phyloP scores from a whole-genome alignment of 2,797 vertebrate genomes.

The Pelobates cultripes region DNA sequence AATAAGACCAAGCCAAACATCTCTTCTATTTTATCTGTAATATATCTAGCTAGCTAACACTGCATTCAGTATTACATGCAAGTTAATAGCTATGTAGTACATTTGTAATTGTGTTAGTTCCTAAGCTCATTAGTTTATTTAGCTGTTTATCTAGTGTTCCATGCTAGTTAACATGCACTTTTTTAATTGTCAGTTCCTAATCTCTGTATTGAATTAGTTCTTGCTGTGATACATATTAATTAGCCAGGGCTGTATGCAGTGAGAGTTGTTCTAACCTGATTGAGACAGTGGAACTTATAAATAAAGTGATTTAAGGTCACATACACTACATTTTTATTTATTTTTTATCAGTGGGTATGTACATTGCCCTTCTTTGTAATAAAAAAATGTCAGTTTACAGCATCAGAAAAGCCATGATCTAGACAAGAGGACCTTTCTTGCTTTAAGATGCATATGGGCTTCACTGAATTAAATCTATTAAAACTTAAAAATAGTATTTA shows the following conservation, averaged over 20 bases:
- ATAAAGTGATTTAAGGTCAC: no score
- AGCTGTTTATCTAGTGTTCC: neutral
- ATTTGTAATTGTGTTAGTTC: slow-evolving; percentile 2
- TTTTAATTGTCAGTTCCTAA: slow-evolving; percentile 10
- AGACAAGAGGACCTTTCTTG: no score
- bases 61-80: neutral
- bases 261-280: neutral
- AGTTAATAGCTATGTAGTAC: neutral
- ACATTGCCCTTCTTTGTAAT: no score
- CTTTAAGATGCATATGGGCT: no score
- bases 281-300: neutral
- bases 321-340: no score
- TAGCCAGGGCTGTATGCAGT: neutral
- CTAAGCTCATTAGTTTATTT: slow-evolving; percentile 3
- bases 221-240: neutral
- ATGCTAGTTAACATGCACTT: neutral
- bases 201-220: slow-evolving; percentile 2
- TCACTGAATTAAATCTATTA: no score
- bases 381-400: no score
- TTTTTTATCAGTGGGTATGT: no score
- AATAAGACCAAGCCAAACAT: no score
- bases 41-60: neutral
- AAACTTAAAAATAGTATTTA: no score
- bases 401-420: no score
- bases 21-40: neutral